Evolutionary conservation across 2,797 vertebrate species (phyloP), one percentile per base, ranked within the genome.

Genomic region (Lagocephalus sceleratus): DNA sequence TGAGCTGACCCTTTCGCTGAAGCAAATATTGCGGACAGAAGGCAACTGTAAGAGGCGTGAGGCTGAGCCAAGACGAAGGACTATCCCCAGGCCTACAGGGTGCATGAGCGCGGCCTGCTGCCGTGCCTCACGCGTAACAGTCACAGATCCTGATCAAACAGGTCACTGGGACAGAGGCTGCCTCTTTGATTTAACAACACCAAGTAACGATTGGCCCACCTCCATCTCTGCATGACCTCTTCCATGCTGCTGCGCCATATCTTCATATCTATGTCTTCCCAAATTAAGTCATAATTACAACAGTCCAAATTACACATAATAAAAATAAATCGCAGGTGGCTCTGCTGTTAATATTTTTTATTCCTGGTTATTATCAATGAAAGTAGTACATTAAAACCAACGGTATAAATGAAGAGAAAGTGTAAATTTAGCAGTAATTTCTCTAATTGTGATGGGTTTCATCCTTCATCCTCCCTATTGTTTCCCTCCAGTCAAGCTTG

Each of bases 381-480:
- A 29, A 29, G 11, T 29, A 29, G 26, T 29, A 29, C 26, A 29
- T 29, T 9, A 29, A 11, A 10, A 29, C 8, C 26, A 10, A 2
- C 8, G 8, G 8, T 29, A 29, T 11, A 29, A 29, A 29, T 29
- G 8, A 9, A 29, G 11, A 29, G 1, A 29, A 29, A 29, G 11
- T 29, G 25, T 10, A 29, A 9, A 9, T 29, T 2, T 9, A 11
- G 1, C 26, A 29, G 6, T 29, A 9, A 1, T 29, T 29, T 9
- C 1, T 29, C n/a, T n/a, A n/a, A n/a, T n/a, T n/a, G 26, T 25
- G 23, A 57, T 42, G 17, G 50, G 42, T 66, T 66, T 60, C 75
- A 74, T 71, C 66, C 23, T 66, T 57, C 0, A 43, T 60, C 61
- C 56, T 51, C 44, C 66, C 79, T 58, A 80, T 89, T 89, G 85